Conservation (phyloP, 2,888 invertebrate species). For the Mythimna vitellina region DNA sequence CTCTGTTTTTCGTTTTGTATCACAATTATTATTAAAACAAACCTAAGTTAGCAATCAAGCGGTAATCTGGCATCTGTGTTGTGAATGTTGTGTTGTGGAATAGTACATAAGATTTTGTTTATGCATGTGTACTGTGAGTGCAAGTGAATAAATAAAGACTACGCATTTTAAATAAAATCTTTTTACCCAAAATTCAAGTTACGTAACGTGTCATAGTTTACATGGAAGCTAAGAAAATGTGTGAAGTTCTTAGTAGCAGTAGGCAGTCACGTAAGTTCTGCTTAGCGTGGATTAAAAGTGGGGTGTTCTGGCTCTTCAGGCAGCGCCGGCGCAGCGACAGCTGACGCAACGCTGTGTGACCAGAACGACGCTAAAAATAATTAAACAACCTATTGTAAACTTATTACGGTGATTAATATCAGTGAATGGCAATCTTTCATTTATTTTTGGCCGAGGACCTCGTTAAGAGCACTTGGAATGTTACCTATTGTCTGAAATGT, state of each 20-base stretch:
- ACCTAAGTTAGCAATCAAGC: too few species aligned
- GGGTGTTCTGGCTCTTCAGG: slow-evolving; percentile 78
- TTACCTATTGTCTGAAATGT: slow-evolving; percentile 26
- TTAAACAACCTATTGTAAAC: slow-evolving; percentile 59
- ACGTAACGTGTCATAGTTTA: neutral
- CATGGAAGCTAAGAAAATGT: slow-evolving; percentile 12
- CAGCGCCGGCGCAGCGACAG: slow-evolving; percentile 85
- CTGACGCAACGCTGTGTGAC: slow-evolving; percentile 73
- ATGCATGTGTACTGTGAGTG: too few species aligned
- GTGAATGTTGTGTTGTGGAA: too few species aligned
- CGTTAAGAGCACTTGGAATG: slow-evolving; percentile 26
- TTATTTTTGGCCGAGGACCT: slow-evolving; percentile 42
- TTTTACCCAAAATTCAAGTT: neutral
- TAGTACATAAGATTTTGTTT: too few species aligned
- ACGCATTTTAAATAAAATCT: neutral
- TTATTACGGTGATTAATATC: slow-evolving; percentile 59
- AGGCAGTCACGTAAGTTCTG: slow-evolving; percentile 65
- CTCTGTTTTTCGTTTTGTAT: too few species aligned
- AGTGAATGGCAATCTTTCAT: slow-evolving; percentile 53
- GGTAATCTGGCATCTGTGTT: too few species aligned
- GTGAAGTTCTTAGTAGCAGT: slow-evolving; percentile 68
- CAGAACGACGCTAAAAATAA: slow-evolving; percentile 56
- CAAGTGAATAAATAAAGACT: neutral
- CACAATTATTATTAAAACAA: too few species aligned
- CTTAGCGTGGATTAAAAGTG: slow-evolving; percentile 83